Evolutionary conservation across 2,888 invertebrate genomes (phyloP).

Genomic region (Microchrysa polita): DNA sequence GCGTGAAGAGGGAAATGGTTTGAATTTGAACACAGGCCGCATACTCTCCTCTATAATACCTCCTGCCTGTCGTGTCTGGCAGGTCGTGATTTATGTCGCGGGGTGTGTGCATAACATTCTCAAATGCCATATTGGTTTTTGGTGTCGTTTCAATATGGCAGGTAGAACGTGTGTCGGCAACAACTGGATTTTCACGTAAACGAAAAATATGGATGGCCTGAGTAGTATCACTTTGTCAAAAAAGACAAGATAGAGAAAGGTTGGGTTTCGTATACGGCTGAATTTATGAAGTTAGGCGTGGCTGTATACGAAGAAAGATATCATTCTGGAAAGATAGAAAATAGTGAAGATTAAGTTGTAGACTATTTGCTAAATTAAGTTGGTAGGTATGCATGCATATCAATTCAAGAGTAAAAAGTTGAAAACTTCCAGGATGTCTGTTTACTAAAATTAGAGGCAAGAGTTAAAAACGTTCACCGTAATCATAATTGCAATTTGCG

Average conservation of each 20-base stretch:
- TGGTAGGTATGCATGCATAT: too few species aligned
- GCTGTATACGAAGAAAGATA: conserved; percentile 12
- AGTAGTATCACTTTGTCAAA: not conserved
- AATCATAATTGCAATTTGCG: too few species aligned
- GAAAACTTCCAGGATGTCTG: too few species aligned
- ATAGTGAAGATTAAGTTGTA: not conserved
- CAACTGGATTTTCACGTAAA: conserved; percentile 16
- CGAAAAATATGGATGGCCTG: conserved; percentile 5
- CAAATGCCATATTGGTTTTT: conserved; percentile 41
- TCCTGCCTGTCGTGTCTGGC: conserved; percentile 1
- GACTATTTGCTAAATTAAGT: not conserved
- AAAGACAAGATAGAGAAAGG: conserved; percentile 16
- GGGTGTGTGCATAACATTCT: conserved; percentile 5
- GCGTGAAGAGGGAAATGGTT: not conserved
- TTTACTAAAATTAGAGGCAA: too few species aligned
- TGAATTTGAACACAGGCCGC: too few species aligned
- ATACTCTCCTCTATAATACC: too few species aligned
- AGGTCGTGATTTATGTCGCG: conserved; percentile 19
- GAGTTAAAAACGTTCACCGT: too few species aligned
- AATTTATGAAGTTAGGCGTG: conserved; percentile 37
- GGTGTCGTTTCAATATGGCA: conserved; percentile 13
- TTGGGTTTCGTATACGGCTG: not conserved
- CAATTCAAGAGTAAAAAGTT: too few species aligned
- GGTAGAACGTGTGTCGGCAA: conserved; percentile 20
- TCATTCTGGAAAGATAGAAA: not conserved